Conservation (phyloP, 2,797 vertebrate species). For the Benthosema pterotum region DNA sequence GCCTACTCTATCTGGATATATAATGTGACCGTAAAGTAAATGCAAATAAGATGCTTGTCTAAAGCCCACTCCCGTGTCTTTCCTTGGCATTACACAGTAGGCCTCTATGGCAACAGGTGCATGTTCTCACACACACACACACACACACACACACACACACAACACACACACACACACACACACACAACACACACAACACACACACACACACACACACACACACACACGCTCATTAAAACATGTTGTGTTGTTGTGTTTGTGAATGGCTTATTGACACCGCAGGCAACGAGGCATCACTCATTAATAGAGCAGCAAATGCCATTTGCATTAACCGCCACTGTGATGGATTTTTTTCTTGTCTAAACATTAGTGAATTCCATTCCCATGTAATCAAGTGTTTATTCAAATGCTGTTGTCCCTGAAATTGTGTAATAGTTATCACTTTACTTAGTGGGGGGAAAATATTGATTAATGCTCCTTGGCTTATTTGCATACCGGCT, state of each 20-base stretch:
- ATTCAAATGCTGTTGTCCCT: slow-evolving; percentile 67
- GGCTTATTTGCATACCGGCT: slow-evolving; percentile 57
- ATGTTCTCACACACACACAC: slow-evolving; percentile 8
- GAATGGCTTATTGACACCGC: slow-evolving; percentile 13
- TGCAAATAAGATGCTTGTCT: too few species aligned
- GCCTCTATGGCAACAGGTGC: slow-evolving; percentile 1
- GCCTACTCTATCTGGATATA: too few species aligned
- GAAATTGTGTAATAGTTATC: slow-evolving; percentile 68
- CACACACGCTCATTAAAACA: slow-evolving; percentile 12
- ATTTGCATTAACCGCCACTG: slow-evolving; percentile 54
- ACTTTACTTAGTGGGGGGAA: slow-evolving; percentile 57
- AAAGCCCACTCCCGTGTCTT: too few species aligned
- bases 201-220: too few species aligned
- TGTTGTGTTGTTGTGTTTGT: slow-evolving; percentile 3
- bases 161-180: too few species aligned
- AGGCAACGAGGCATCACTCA: slow-evolving; percentile 20
- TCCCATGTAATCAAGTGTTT: slow-evolving; percentile 68
- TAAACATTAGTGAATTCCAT: slow-evolving; percentile 60
- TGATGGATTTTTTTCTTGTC: slow-evolving; percentile 71
- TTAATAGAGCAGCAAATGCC: slow-evolving; percentile 55
- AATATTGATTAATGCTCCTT: slow-evolving; percentile 67
- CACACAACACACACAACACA: too few species aligned
- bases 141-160: too few species aligned
- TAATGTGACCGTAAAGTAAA: too few species aligned
- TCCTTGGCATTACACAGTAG: too few species aligned